Evolutionary conservation across 2,888 invertebrate species (phyloP), one percentile per base, ranked within the genome.

Genomic region (Strigamia maritima): DNA sequence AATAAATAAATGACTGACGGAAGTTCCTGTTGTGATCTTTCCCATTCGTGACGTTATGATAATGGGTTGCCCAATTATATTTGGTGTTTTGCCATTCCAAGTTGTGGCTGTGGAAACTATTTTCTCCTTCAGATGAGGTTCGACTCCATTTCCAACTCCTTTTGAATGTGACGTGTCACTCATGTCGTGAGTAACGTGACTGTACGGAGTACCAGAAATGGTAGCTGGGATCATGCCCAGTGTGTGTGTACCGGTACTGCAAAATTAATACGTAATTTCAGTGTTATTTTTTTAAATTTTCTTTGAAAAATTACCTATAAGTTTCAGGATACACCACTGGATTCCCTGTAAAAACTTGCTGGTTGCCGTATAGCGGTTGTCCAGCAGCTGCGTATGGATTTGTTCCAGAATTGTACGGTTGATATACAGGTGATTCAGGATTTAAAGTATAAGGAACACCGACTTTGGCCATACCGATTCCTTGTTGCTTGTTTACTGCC

Each of bases 351-450:
- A 79, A 80, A 12, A 80, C 44, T 14, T 80, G 77, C 76, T 80
- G 80, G 8, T 78, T 76, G 6, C 77, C 75, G 40, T 74, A 80
- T 26, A 80, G 24, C 8, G 78, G 74, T 76, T 80, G 80, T 16
- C 80, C 74, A 26, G 80, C 80, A 35, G 80, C 80, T 38, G 80
- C 79, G 60, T 80, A 80, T 19, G 80, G 80, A 76, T 80, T 80
- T 8, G 80, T 80, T 24, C 80, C 80, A 24, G 80, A 80, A 79
- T 80, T 80, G 70, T 80, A 80, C 19, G 80, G 80, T 74, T 80
- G 80, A 40, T 80, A 80, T 31, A 80, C 76, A 10, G 80, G 80
- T 35, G 80, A 80, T 35, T 80, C 80, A 22, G 80, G 80, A 60
- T 80, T 80, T 26, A 80, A 76, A 14, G 79, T 78, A 44, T 75